Evolutionary conservation across 2,888 invertebrate genomes (phyloP), one percentile per base, ranked within the genome.

Genomic region (Drosophila greeni): DNA sequence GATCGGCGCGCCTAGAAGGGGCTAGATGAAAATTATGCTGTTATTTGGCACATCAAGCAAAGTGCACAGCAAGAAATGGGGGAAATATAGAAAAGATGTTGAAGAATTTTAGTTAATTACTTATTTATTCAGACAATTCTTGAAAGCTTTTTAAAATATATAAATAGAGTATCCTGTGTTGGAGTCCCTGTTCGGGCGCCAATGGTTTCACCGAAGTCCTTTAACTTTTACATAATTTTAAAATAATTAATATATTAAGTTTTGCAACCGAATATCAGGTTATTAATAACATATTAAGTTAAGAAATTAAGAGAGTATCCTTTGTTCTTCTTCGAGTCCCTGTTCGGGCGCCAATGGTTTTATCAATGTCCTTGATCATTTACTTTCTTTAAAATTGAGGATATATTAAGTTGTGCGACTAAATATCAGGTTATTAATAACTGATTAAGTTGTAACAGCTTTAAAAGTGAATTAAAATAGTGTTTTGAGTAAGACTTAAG

Each of bases 21-120:
- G 23, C 47, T 23, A 42, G 26, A 34, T 55, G 36, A 36, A 62
- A 58, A 58, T 59, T 43, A 58, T 56, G 55, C 53, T 55, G 55
- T 49, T 55, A 55, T 55, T 55, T 49, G 36, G 29, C 18, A 29
- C 29, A 14, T 8, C 29, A 45, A 29, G 29, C 12, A 1, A 18
- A 45, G 14, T 31, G 45, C 45, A 45, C 14, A 8, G 18, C 29
- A 29, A 29, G 14, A 45, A 42, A 37, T 9, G 4, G 9, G 16
- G 36, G 5, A 18, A 11, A 18, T 16, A 36, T 0, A 5, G 1
- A 4, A 3, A 2, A 12, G 9, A 18, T 37, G 18, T 2, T 39
- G 0, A 12, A 18, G 18, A 5, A 37, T 12, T 18, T 1, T 37
- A 18, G 6, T 1, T 16, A 1, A 36, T 4, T n/a, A 29, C 3